Percentiles rank a stretch among this genome's conserved stretches.
Evolutionary conservation across 2,113 vertebrate genomes (phyloP).

Genomic region (Synchiropus splendidus): DNA sequence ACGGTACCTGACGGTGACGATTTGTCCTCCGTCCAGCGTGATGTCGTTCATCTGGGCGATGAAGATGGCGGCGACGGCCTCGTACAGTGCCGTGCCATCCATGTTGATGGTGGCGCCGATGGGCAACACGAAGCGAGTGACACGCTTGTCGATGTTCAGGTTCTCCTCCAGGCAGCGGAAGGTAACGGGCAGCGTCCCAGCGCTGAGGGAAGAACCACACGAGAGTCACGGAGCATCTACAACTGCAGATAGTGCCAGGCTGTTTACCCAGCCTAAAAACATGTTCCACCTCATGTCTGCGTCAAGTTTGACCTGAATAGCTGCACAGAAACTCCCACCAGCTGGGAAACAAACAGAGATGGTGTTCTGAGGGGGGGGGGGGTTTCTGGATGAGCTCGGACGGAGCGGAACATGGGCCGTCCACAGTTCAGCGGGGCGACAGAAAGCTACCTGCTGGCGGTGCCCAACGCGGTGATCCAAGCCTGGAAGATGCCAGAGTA

Average conservation of each 20-base stretch:
- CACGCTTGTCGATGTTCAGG: slow-evolving; percentile 71
- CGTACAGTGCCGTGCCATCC: slow-evolving; percentile 77
- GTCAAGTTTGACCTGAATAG: slow-evolving; percentile 15
- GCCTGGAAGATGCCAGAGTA: slow-evolving; percentile 78
- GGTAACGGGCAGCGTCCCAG: slow-evolving; percentile 73
- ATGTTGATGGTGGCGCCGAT: slow-evolving; percentile 80
- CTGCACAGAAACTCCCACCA: slow-evolving; percentile 9
- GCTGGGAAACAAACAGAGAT: slow-evolving; percentile 21
- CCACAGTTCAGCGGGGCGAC: no score
- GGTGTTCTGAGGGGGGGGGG: no score
- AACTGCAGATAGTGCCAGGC: slow-evolving; percentile 34
- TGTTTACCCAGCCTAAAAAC: no score
- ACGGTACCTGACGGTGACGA: slow-evolving; percentile 71
- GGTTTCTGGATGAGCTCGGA: no score
- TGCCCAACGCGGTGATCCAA: slow-evolving; percentile 78
- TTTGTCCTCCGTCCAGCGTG: slow-evolving; percentile 69
- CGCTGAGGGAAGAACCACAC: slow-evolving; percentile 43
- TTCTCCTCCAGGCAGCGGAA: slow-evolving; percentile 80
- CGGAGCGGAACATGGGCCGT: slow-evolving; percentile 31
- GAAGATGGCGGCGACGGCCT: slow-evolving; percentile 79
- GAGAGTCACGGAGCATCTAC: slow-evolving; percentile 8
- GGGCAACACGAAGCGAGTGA: slow-evolving; percentile 77
- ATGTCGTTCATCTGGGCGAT: slow-evolving; percentile 80
- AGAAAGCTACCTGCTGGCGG: slow-evolving; percentile 77
- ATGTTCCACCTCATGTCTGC: no score